Percentiles rank a stretch among this genome's conserved stretches.
phyloP scores from a whole-genome alignment of 2,797 vertebrate species.

The Smutsia gigantea region DNA sequence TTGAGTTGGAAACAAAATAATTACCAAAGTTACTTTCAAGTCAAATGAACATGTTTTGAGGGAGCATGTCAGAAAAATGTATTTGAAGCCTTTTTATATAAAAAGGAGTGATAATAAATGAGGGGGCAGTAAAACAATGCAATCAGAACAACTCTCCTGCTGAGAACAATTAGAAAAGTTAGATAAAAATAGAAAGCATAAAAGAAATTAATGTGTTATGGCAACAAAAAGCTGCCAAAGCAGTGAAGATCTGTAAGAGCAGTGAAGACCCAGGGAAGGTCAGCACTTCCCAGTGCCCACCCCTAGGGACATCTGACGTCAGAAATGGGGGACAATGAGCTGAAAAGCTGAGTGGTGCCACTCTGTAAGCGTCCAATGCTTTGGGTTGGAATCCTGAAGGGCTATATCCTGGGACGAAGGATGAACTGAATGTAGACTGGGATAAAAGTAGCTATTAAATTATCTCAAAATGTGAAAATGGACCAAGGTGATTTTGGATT shows the following conservation, averaged over 20 bases:
- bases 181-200: background rate
- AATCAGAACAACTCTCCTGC: background rate
- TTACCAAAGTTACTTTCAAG: background rate
- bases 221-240: background rate
- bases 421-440: background rate
- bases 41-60: background rate
- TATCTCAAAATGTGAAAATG: conserved; percentile 46
- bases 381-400: background rate
- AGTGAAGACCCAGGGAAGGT: background rate
- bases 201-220: background rate
- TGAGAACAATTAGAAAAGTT: background rate
- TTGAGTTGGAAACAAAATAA: background rate
- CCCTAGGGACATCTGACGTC: background rate
- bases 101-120: background rate
- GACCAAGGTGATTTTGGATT: background rate
- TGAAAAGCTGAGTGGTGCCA: background rate
- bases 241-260: background rate
- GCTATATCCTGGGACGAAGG: background rate
- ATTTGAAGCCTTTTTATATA: background rate
- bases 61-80: background rate
- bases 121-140: background rate
- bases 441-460: conserved; percentile 11
- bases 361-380: background rate
- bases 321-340: background rate
- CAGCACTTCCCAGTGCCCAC: background rate